Evolutionary conservation across 2,888 invertebrate genomes (phyloP).

Genomic region (Cetonia aurata): DNA sequence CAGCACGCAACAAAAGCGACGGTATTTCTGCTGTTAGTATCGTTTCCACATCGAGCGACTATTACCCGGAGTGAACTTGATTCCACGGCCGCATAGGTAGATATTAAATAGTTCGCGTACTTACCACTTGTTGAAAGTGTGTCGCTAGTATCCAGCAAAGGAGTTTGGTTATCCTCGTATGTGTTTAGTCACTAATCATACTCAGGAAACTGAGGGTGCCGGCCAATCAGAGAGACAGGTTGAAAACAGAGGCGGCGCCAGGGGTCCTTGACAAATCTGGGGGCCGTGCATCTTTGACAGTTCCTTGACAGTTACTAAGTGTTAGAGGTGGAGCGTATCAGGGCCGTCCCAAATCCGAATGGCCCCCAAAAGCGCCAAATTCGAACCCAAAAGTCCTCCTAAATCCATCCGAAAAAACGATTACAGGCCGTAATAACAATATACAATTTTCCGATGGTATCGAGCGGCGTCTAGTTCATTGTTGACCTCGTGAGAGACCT

Average conservation of each 20-base stretch:
- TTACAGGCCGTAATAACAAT: slow-evolving; percentile 33
- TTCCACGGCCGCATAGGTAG: slow-evolving; percentile 49
- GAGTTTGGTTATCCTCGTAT: slow-evolving; percentile 52
- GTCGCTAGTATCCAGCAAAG: slow-evolving; percentile 64
- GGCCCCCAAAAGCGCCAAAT: slow-evolving; percentile 65
- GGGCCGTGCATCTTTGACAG: slow-evolving; percentile 66
- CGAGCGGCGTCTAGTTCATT: slow-evolving; percentile 7
- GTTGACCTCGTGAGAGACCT: slow-evolving; percentile 39
- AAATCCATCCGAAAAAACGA: slow-evolving; percentile 25
- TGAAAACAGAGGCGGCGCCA: slow-evolving; percentile 64
- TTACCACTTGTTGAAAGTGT: slow-evolving; percentile 58
- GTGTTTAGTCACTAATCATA: slow-evolving; percentile 63
- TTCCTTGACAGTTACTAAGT: slow-evolving; percentile 67
- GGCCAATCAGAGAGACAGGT: slow-evolving; percentile 62
- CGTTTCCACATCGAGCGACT: too few relatives aligned
- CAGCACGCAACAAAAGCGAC: too few relatives aligned
- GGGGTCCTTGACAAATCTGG: slow-evolving; percentile 65
- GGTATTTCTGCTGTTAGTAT: neutral
- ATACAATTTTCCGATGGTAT: slow-evolving; percentile 41
- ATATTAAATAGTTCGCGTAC: slow-evolving; percentile 61
- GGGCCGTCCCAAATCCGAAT: slow-evolving; percentile 66
- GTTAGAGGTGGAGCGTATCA: slow-evolving; percentile 66
- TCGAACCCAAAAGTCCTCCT: slow-evolving; percentile 55
- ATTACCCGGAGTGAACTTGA: slow-evolving; percentile 31
- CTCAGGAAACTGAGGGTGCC: slow-evolving; percentile 59